Evolutionary conservation across 2,113 vertebrate species (phyloP), one percentile per base, ranked within the genome.

Genomic region (Ondatra zibethicus): DNA sequence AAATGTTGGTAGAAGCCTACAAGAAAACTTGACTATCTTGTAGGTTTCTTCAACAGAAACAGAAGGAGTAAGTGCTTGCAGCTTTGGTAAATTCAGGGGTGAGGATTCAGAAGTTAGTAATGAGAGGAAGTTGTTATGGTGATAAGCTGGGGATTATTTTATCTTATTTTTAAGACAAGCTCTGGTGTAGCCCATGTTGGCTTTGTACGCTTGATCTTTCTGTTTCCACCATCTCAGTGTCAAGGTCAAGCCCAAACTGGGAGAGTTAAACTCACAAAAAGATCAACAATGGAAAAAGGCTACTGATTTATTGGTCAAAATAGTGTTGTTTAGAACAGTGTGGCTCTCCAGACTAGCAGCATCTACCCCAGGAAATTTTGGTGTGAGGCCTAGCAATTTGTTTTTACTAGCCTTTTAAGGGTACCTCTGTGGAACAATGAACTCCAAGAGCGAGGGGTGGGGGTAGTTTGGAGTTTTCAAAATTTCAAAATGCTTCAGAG

Each of bases 41-140:
- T 50, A 85, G 27, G 27, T 31, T 85, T 85, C 27, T 85, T 85
- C 39, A 85, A 11, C 81, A 84, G 52, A 25, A 84, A 25, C 58
- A 45, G 42, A 84, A 19, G 27, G 23, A 85, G 7, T 29, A 76
- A 16, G 27, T 19, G 58, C 42, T 45, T 63, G 2, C 58, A 65
- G n/a, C 58, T 65, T 85, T 31, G 39, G 14, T 84, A 61, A 14
- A 45, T 29, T 84, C 25, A 14, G 58, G n/a, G 27, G n/a, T 29
- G 0, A 12, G 73, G 94, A 91, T 92, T 96, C 61, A 88, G 77
- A 97, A 86, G 82, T 66, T 63, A 85, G 89, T 78, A 78, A 17
- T 36, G 61, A 81, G 52, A 91, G 76, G 84, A 94, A 90, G 72
- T 17, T 72, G 68, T 90, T 77, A 73, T 2, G 8, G 8, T 81